Conservation (phyloP, 2,113 vertebrate genomes). For the Macrotus californicus region DNA sequence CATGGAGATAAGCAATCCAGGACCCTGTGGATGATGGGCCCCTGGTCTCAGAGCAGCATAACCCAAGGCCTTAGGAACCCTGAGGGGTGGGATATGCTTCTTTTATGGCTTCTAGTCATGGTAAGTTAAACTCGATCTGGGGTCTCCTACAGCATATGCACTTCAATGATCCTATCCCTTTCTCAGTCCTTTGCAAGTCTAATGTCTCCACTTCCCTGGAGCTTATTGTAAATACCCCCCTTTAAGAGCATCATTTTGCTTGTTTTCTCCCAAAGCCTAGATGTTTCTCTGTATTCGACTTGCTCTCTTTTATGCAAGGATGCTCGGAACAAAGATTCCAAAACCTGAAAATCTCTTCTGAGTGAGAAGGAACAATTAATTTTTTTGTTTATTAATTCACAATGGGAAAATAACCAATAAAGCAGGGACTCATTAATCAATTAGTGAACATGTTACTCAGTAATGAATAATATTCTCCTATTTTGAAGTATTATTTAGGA, state of each 20-base stretch:
- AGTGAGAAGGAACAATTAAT: neutral
- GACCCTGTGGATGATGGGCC: neutral
- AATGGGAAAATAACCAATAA: neutral
- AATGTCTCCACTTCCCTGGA: neutral
- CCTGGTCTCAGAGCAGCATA: neutral
- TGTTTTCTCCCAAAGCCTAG: neutral
- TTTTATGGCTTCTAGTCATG: neutral
- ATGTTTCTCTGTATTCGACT: neutral
- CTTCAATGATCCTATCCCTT: neutral
- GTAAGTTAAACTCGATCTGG: neutral
- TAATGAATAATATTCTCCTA: neutral
- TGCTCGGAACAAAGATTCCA: neutral
- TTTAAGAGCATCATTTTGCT: neutral
- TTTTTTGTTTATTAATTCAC: neutral
- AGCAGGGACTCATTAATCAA: neutral
- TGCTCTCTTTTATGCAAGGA: neutral
- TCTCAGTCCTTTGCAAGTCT: neutral
- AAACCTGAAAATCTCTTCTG: neutral
- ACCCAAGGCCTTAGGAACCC: neutral
- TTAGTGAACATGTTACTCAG: neutral
- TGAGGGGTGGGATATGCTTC: too few relatives aligned
- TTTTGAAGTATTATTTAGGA: neutral
- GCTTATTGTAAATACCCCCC: neutral
- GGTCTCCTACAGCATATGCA: rapidly evolving
- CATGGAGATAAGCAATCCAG: neutral